These are phyloP conservation scores for Diploptera punctata DNA, from an alignment of 2,888 invertebrate genomes.

Conservation along the genomic window DNA sequence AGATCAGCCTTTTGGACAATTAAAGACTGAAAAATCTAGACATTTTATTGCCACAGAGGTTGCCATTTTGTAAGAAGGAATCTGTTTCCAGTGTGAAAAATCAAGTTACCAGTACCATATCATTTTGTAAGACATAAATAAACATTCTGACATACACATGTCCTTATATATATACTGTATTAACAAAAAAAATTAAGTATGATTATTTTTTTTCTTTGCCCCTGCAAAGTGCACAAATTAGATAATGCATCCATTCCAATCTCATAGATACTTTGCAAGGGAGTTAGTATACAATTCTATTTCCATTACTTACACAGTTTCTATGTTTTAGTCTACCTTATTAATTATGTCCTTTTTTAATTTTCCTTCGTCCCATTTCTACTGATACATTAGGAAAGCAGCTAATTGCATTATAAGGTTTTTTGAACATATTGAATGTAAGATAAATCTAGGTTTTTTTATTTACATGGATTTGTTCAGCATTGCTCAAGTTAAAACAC, in stretches of 20 bases:
- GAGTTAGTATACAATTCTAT: slow-evolving; percentile 23
- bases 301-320: slow-evolving; percentile 11
- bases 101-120: background rate
- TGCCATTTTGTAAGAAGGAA: slow-evolving; percentile 7
- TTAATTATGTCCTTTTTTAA: background rate
- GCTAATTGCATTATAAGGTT: background rate
- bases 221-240: background rate
- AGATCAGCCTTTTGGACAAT: slow-evolving; percentile 34
- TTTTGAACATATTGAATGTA: background rate
- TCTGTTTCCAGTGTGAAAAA: slow-evolving; percentile 4
- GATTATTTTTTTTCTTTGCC: slow-evolving; percentile 13
- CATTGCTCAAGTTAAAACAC: slow-evolving; percentile 21
- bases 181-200: background rate
- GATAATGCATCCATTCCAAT: background rate
- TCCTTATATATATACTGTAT: background rate
- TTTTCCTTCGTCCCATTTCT: background rate
- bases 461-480: slow-evolving; percentile 21
- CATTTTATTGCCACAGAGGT: slow-evolving; percentile 31
- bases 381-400: background rate
- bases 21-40: slow-evolving; percentile 23
- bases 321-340: slow-evolving; percentile 23
- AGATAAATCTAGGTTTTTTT: slow-evolving; percentile 3
- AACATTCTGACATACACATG: background rate
- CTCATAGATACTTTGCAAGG: slow-evolving; percentile 3
- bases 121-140: background rate